These are phyloP conservation scores for Isotomurus palustris DNA, from an alignment of 2,888 invertebrate genomes.

Conservation along the genomic window DNA sequence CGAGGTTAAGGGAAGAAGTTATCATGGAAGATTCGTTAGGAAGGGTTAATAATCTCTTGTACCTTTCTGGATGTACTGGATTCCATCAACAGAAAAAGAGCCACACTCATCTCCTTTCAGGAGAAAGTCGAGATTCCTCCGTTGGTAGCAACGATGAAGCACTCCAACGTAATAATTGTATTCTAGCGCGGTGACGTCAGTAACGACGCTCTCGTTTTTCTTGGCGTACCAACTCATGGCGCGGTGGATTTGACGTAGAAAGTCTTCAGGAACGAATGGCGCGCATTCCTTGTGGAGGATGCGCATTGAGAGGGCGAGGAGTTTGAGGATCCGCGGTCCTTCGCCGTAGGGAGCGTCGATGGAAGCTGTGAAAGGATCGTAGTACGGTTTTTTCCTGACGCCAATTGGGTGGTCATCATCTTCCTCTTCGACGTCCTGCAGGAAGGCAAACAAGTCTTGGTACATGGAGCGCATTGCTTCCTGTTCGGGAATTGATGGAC, in stretches of 20 bases:
- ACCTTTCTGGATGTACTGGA: background rate
- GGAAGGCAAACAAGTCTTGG: too few species aligned
- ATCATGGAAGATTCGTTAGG: too few species aligned
- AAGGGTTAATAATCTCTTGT: too few species aligned
- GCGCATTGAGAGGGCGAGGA: slow-evolving; percentile 22
- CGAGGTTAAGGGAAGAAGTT: too few species aligned
- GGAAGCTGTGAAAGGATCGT: background rate
- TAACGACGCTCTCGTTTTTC: background rate
- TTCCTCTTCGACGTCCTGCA: background rate
- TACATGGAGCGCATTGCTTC: too few species aligned
- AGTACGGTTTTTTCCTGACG: background rate
- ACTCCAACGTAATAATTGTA: slow-evolving; percentile 5
- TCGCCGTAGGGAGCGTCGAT: slow-evolving; percentile 3
- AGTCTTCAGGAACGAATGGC: slow-evolving; percentile 15
- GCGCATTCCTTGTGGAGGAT: slow-evolving; percentile 14
- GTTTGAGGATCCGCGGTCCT: slow-evolving; percentile 4
- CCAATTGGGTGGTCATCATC: background rate
- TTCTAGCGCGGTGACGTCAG: background rate
- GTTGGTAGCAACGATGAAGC: slow-evolving; percentile 10
- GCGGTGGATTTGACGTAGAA: slow-evolving; percentile 20
- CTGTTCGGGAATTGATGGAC: background rate
- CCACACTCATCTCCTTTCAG: slow-evolving; percentile 13
- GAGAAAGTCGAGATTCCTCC: background rate
- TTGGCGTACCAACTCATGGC: slow-evolving; percentile 8
- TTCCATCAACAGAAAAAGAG: background rate